Evolutionary conservation across 1,140 invertebrate genomes (phyloP).

Genomic region (Nomia melanderi): DNA sequence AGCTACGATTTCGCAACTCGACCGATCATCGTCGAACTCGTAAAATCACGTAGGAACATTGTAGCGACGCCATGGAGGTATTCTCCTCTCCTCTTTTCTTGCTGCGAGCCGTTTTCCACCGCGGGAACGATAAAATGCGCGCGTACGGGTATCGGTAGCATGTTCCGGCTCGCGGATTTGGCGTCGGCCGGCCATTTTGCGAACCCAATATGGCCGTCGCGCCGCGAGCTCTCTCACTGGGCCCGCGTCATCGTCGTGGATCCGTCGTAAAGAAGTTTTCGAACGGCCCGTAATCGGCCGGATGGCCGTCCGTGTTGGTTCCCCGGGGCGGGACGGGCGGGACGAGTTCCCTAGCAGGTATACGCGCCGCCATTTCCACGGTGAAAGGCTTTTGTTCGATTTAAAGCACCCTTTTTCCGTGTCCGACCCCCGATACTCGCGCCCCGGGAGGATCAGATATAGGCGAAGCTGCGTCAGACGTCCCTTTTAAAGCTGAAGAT

Average conservation of each 20-base stretch:
- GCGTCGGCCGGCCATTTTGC: slow-evolving; percentile 29
- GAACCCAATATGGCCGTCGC: slow-evolving; percentile 30
- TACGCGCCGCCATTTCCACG: slow-evolving; percentile 39
- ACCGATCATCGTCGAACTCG: no score
- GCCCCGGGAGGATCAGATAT: slow-evolving; percentile 38
- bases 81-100: no score
- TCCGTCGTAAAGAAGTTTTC: slow-evolving; percentile 57
- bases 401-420: slow-evolving; percentile 45
- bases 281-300: slow-evolving; percentile 53
- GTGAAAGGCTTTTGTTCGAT: slow-evolving; percentile 60
- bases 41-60: no score
- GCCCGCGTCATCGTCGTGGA: slow-evolving; percentile 17
- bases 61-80: no score
- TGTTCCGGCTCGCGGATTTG: slow-evolving; percentile 15
- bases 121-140: no score
- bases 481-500: slow-evolving; percentile 6
- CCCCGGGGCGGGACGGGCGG: no score
- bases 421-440: slow-evolving; percentile 21
- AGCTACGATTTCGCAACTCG: no score
- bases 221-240: slow-evolving; percentile 16
- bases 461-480: slow-evolving; percentile 21
- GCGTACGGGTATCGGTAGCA: no score
- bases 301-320: slow-evolving; percentile 25
- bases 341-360: slow-evolving; percentile 39
- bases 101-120: no score